Evolutionary conservation across 2,888 invertebrate genomes (phyloP).

Genomic region (Julus scandinavius): DNA sequence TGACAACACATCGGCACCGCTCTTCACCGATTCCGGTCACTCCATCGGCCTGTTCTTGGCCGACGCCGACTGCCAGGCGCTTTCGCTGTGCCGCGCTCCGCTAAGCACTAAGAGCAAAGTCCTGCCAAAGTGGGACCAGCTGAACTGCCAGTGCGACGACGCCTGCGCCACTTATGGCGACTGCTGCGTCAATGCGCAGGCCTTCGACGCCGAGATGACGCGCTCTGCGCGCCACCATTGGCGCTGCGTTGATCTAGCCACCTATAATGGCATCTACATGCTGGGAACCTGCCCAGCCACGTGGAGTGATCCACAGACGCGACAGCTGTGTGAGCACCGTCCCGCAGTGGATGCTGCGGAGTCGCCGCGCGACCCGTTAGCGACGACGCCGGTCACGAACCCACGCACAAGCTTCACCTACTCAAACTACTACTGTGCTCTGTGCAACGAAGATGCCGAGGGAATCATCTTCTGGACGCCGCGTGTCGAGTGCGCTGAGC

Average conservation of each 20-base stretch:
- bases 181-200: slow-evolving; percentile 67
- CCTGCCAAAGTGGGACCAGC: slow-evolving; percentile 49
- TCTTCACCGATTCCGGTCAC: not conserved
- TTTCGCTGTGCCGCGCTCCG: slow-evolving; percentile 21
- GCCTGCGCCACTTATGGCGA: slow-evolving; percentile 67
- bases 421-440: slow-evolving; percentile 66
- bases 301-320: slow-evolving; percentile 64
- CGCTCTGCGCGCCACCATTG: slow-evolving; percentile 62
- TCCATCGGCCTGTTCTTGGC: not conserved
- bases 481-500: slow-evolving; percentile 65
- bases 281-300: slow-evolving; percentile 65
- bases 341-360: slow-evolving; percentile 58
- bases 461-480: slow-evolving; percentile 65
- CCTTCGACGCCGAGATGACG: slow-evolving; percentile 62
- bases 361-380: slow-evolving; percentile 63
- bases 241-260: slow-evolving; percentile 65
- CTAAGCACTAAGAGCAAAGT: slow-evolving; percentile 49
- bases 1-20: not conserved
- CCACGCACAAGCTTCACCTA: slow-evolving; percentile 62
- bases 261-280: slow-evolving; percentile 67
- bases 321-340: slow-evolving; percentile 60
- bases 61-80: not conserved
- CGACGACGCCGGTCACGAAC: slow-evolving; percentile 65
- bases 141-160: slow-evolving; percentile 67
- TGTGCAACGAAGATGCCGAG: slow-evolving; percentile 66